Conservation (phyloP, 2,888 invertebrate genomes). For the Tenthredo notha region DNA sequence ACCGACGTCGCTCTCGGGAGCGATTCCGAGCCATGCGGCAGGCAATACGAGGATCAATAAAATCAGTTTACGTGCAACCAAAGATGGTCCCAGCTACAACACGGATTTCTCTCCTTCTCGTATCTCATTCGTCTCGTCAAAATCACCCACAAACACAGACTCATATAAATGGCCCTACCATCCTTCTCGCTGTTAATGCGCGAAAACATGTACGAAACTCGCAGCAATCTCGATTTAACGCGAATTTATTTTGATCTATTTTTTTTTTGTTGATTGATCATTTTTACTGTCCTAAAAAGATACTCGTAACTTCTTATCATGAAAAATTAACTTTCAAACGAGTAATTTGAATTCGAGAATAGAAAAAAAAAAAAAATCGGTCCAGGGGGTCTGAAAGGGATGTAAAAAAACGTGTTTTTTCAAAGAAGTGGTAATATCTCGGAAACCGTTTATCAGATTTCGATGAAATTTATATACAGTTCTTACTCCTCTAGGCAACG, state of each 20-base stretch:
- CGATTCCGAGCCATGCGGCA: slow-evolving; percentile 49
- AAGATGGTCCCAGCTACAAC: slow-evolving; percentile 39
- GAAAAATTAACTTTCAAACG: too few relatives aligned
- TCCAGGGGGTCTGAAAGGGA: neutral
- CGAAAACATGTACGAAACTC: neutral
- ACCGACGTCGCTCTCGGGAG: slow-evolving; percentile 44
- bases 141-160: neutral
- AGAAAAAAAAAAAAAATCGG: too few relatives aligned
- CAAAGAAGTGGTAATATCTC: neutral
- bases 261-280: too few relatives aligned
- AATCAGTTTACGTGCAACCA: slow-evolving; percentile 53
- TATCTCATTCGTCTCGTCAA: neutral
- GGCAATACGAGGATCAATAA: slow-evolving; percentile 53
- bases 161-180: neutral
- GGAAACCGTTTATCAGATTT: neutral
- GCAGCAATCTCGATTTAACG: neutral
- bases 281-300: neutral
- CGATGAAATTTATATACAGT: neutral
- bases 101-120: slow-evolving; percentile 2
- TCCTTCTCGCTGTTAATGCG: neutral
- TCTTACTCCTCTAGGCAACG: neutral
- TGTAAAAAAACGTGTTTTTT: neutral
- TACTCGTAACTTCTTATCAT: neutral
- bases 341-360: too few relatives aligned
- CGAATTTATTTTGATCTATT: neutral